Evolutionary conservation across 2,888 invertebrate species (phyloP).

Genomic region (Sialis lutaria): DNA sequence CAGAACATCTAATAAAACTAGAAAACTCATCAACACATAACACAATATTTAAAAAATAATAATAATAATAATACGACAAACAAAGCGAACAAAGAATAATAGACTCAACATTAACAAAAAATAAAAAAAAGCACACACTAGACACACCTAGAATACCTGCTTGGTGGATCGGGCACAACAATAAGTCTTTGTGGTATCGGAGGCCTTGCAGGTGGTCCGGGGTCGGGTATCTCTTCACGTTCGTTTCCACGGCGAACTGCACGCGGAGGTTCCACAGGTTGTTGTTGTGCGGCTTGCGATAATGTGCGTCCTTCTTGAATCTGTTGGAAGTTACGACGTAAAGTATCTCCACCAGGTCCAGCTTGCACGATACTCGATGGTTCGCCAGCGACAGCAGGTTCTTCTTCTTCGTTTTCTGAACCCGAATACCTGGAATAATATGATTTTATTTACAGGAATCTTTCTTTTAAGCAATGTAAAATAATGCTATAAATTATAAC

Average conservation of each 20-base stretch:
- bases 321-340: conserved; percentile 94
- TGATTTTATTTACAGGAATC: background rate
- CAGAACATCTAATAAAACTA: too few species aligned
- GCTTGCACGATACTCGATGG: conserved; percentile 87
- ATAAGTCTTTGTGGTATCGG: conserved; percentile 82
- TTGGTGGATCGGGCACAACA: conserved; percentile 75
- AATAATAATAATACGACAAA: too few species aligned
- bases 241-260: conserved; percentile 29
- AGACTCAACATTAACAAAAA: too few species aligned
- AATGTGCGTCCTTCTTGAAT: conserved; percentile 70
- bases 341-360: conserved; percentile 73
- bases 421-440: conserved; percentile 62
- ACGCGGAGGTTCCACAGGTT: conserved; percentile 37
- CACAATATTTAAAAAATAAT: too few species aligned
- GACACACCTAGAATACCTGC: conserved; percentile 30
- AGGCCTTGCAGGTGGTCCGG: conserved; percentile 75
- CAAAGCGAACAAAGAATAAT: too few species aligned
- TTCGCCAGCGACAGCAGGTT: conserved; percentile 79
- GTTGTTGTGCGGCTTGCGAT: conserved; percentile 33
- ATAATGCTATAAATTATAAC: background rate
- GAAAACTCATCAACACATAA: too few species aligned
- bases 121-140: conserved; percentile 1
- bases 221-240: conserved; percentile 53
- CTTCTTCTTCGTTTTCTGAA: conserved; percentile 94
- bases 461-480: background rate